Conservation (phyloP, 2,888 invertebrate species). For the Pyrrhosoma nymphula region DNA sequence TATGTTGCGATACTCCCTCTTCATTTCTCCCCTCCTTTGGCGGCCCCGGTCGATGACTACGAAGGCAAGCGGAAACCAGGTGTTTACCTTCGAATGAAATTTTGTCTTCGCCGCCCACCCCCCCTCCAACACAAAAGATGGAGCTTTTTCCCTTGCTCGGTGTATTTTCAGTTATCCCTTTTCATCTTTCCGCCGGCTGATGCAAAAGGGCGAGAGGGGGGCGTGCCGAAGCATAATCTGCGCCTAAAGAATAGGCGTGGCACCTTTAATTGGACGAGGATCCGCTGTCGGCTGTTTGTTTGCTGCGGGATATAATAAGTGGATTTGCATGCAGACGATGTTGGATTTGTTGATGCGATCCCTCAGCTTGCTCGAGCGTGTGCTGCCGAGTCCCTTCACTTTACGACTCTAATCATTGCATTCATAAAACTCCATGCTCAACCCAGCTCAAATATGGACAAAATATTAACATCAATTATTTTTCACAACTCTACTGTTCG, state of each 20-base stretch:
- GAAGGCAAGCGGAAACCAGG: conserved; percentile 6
- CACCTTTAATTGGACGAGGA: neutral
- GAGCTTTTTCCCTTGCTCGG: neutral
- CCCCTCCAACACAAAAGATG: neutral
- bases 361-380: too few relatives aligned
- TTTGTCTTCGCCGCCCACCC: neutral
- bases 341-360: too few relatives aligned
- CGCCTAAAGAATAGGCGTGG: neutral
- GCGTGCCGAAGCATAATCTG: neutral
- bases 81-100: neutral
- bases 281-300: too few relatives aligned
- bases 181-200: neutral
- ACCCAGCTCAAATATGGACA: too few relatives aligned
- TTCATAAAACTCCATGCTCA: too few relatives aligned
- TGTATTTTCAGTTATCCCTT: neutral
- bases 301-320: neutral
- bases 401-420: too few relatives aligned
- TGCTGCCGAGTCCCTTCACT: too few relatives aligned
- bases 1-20: neutral
- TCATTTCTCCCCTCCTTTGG: neutral
- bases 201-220: neutral
- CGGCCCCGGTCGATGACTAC: neutral
- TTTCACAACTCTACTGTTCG: too few relatives aligned
- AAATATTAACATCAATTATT: too few relatives aligned
- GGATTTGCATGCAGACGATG: neutral